Evolutionary conservation across 1,140 invertebrate genomes (phyloP), one percentile per base, ranked within the genome.

Genomic region (Pogonomyrmex californicus): DNA sequence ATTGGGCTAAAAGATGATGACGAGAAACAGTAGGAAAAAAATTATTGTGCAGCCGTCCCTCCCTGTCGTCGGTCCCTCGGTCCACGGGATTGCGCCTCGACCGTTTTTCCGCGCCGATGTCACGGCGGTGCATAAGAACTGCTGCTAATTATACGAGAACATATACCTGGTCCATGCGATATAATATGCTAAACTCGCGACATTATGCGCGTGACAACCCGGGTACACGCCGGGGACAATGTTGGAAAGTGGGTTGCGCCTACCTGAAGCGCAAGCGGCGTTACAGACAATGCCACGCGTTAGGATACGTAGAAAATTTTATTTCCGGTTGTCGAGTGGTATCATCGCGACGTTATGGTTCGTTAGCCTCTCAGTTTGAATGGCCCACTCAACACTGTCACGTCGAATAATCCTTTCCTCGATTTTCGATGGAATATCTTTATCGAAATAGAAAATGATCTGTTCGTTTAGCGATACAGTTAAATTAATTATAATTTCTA

Each of bases 121-220:
- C 78, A 78, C 87, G 85, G 73, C 83, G 81, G 86, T 83, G 77
- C 85, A 88, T 88, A 87, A 88, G 73, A 92, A 86, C 85, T 87
- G 88, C 89, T 91, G 91, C 91, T 93, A 94, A 94, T 94, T 93
- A 93, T 92, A 91, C 93, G 90, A 93, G 93, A 92, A 87, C 79
- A 91, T 91, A 93, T 94, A 94, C 93, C 92, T 94, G 93, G 92
- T 77, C 65, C 87, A 88, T 87, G 92, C 93, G 87, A 92, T 89
- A 90, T 91, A 88, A 92, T 68, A 92, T 92, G 91, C 91, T 88
- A 91, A 92, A 92, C 90, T 91, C 91, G 89, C 88, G 88, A 91
- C 87, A 91, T 93, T 92, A 92, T 93, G 92, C 93, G 92, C 93
- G 92, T 92, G 92, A 93, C 92, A 91, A 90, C 90, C 63, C 63